A percentile compares a stretch with the other conserved stretches of the same genome.
phyloP scores from a whole-genome alignment of 2,797 vertebrate species.

The Halcyon leucocephala region DNA sequence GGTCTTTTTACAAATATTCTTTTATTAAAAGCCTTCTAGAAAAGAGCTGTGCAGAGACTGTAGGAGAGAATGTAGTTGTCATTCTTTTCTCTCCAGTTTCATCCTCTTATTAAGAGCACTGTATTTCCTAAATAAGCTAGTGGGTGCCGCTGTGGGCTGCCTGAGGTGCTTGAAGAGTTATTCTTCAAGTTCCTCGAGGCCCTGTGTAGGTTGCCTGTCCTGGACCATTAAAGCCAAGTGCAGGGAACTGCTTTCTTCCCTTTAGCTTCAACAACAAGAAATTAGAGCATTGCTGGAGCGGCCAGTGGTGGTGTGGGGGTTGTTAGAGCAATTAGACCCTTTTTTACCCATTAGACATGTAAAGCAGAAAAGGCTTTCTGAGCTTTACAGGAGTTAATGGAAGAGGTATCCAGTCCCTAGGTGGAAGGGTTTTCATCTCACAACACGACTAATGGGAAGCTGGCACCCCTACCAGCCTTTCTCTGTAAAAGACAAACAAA shows the following conservation, averaged over 20 bases:
- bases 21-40: not conserved
- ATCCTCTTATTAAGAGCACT: not conserved
- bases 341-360: accelerated
- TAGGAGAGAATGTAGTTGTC: not conserved
- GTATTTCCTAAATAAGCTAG: not conserved
- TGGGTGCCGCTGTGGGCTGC: not conserved
- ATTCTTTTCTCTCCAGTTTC: not conserved
- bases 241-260: not conserved
- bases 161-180: not conserved
- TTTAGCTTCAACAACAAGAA: not conserved
- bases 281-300: accelerated
- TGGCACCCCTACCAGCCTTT: not conserved
- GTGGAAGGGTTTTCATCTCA: not conserved
- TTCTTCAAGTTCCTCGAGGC: not conserved
- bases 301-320: not conserved
- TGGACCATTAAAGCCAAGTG: not conserved
- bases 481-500: not conserved
- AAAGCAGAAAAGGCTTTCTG: not conserved
- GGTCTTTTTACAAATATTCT: not conserved
- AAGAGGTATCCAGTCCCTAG: not conserved
- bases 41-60: not conserved
- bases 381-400: not conserved
- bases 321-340: accelerated
- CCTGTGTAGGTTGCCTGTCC: not conserved
- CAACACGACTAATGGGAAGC: not conserved